Base-by-base conservation (phyloP, 1,140 invertebrate genomes). In the Tribolium castaneum region DNA sequence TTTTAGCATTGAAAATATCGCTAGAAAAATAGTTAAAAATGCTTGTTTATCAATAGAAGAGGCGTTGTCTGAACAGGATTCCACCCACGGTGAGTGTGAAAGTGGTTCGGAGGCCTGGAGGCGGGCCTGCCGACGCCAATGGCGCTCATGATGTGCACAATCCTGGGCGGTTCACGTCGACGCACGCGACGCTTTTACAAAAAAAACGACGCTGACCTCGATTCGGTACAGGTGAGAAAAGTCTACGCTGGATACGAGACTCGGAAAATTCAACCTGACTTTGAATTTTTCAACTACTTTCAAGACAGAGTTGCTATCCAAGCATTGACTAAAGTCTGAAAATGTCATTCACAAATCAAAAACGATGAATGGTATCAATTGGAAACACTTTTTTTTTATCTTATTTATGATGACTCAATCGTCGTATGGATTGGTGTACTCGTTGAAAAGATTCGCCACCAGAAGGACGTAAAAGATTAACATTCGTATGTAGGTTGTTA, bases 51-150 rank as follows among this genome's bases (percentile, higher is more conserved):
- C 78, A 79, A 77, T 79, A 80, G 74, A 39, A 77, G 82, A 84
- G 83, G 83, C 82, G 83, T 81, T 80, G 76, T 82, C 81, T 79
- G 35, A 75, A 50, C 75, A 52, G 56, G 83, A 82, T 83, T 82
- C 81, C 82, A 81, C 83, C 82, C 83, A 80, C 82, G 81, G 54
- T 75, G 30, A 73, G 77, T 77, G 78, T 77, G 80, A 79, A 78
- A 80, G 54, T 79, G 81, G 82, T 79, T 76, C 72, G 79, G 78
- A 70, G 78, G 73, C 70, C 75, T 75, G 82, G 77, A 84, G 84
- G 84, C 84, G 84, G 83, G 80, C 78, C 82, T 45, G 72, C 56
- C 79, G 83, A 85, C 84, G 84, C 84, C 84, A 85, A 84, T 85
- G 82, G 82, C 83, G 80, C 82, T 75, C 62, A 35, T 72, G 79